Conservation (phyloP, 2,113 vertebrate genomes). For the Bombycilla garrulus region DNA sequence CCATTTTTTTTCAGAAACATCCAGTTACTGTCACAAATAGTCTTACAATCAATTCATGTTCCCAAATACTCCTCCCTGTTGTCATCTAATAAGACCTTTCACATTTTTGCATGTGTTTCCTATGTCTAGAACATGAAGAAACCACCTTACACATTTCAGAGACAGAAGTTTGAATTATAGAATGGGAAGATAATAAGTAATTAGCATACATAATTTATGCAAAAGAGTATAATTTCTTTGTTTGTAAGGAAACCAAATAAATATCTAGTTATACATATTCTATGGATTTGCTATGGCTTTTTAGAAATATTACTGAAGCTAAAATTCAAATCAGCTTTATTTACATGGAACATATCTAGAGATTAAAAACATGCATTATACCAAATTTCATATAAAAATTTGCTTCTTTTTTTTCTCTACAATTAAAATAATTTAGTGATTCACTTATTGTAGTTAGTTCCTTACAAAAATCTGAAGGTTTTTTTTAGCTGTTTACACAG, state of each 20-base stretch:
- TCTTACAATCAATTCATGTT: not conserved
- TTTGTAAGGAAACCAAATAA: not conserved
- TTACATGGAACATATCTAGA: not conserved
- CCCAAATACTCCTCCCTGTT: not conserved
- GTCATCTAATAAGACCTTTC: not conserved
- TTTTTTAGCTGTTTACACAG: not conserved
- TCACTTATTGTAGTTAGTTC: not conserved
- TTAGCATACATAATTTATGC: not conserved
- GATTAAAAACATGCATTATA: not conserved
- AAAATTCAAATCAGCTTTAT: not conserved
- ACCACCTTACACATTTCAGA: not conserved
- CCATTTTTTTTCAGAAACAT: not conserved
- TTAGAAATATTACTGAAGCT: not conserved
- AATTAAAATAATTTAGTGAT: not conserved
- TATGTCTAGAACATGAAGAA: not conserved
- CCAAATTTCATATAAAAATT: not conserved
- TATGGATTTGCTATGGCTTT: not conserved
- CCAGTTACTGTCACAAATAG: not conserved
- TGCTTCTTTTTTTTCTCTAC: not conserved
- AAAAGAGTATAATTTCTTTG: not conserved
- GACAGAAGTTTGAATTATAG: not conserved
- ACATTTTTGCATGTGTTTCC: not conserved
- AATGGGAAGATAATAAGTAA: not conserved
- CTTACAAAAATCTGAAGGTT: not conserved
- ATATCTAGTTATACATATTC: not conserved